Conservation (phyloP, 2,888 invertebrate species). For the Apoda limacodes region DNA sequence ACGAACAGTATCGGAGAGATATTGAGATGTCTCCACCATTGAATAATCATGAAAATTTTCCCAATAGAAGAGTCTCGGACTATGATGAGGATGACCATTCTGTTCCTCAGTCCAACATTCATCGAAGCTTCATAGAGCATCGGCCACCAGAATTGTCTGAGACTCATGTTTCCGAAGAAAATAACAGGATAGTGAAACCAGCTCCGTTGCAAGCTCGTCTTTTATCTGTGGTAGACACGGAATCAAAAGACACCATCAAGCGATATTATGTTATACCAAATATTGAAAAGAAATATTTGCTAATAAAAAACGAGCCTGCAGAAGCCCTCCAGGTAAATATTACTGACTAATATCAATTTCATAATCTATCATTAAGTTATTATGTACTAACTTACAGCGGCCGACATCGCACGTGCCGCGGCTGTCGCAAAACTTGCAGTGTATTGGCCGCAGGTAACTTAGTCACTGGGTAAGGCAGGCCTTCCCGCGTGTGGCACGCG, state of each 20-base stretch:
- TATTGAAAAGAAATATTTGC: slow-evolving; percentile 73
- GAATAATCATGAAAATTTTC: slow-evolving; percentile 48
- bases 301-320: slow-evolving; percentile 72
- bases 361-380: no score
- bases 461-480: no score
- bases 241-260: slow-evolving; percentile 44
- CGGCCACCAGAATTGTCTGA: slow-evolving; percentile 43
- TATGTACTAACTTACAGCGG: no score
- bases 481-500: no score
- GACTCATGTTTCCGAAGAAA: slow-evolving; percentile 43
- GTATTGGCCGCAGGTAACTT: no score
- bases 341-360: no score
- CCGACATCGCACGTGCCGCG: no score
- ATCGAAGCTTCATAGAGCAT: slow-evolving; percentile 34
- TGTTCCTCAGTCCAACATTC: slow-evolving; percentile 36
- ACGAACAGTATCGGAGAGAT: slow-evolving; percentile 44
- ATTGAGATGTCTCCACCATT: slow-evolving; percentile 38
- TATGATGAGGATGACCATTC: slow-evolving; percentile 53
- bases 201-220: slow-evolving; percentile 52
- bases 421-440: no score
- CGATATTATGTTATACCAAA: slow-evolving; percentile 59
- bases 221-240: slow-evolving; percentile 44
- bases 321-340: slow-evolving; percentile 57
- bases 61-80: slow-evolving; percentile 48
- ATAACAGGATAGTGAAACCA: slow-evolving; percentile 52